A percentile compares a stretch with the other conserved stretches of the same genome.
Evolutionary conservation across 2,113 vertebrate genomes (phyloP).

Genomic region (Thymallus thymallus): DNA sequence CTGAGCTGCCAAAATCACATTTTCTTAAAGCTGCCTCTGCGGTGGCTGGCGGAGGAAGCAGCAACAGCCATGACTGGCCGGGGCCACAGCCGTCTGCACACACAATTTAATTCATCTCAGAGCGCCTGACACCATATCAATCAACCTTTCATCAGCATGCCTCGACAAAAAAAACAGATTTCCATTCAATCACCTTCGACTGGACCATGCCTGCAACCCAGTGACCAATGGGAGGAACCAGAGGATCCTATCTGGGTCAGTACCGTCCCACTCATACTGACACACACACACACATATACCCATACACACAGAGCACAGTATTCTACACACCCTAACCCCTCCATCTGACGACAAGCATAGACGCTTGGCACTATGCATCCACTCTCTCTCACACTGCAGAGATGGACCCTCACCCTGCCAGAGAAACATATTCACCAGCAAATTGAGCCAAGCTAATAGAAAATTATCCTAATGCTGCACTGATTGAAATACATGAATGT

Average conservation of each 20-base stretch:
- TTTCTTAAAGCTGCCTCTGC: constrained; percentile 80
- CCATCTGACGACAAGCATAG: no score
- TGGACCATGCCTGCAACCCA: constrained; percentile 62
- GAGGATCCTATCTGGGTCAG: constrained; percentile 44
- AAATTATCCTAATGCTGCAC: not conserved
- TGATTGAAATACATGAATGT: no score
- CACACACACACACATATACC: constrained; percentile 11
- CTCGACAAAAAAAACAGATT: constrained; percentile 90
- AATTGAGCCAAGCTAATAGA: not conserved
- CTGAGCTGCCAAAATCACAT: constrained; percentile 85
- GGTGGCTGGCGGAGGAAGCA: constrained; percentile 72
- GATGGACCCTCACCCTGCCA: not conserved
- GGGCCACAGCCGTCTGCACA: constrained; percentile 90
- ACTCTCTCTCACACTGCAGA: not conserved
- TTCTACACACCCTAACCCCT: not conserved
- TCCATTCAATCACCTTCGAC: constrained; percentile 93
- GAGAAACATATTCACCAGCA: not conserved
- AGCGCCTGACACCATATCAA: constrained; percentile 92
- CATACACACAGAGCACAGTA: not conserved
- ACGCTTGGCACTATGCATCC: no score
- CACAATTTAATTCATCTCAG: constrained; percentile 99
- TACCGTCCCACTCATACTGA: constrained; percentile 34
- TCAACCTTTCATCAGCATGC: constrained; percentile 99
- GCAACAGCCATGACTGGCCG: constrained; percentile 79
- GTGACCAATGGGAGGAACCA: constrained; percentile 58